Evolutionary conservation across 1,140 invertebrate species (phyloP).

Genomic region (Schmidtea mediterranea): DNA sequence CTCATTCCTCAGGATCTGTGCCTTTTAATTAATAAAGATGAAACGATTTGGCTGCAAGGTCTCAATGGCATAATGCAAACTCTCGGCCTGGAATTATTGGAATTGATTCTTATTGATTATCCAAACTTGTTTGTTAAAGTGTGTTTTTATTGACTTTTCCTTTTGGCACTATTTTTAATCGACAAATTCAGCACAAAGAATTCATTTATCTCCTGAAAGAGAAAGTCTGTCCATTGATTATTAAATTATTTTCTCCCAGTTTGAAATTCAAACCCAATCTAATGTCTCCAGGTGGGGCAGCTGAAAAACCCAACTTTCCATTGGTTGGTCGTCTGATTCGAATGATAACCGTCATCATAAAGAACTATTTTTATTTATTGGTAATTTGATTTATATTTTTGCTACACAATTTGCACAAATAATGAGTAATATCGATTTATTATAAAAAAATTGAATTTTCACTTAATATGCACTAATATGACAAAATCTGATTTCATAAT

Average conservation of each 20-base stretch:
- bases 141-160: conserved; percentile 10
- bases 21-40: conserved; percentile 75
- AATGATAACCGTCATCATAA: conserved; percentile 66
- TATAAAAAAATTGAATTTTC: too few relatives aligned
- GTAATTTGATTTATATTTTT: conserved; percentile 32
- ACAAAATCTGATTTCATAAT: too few relatives aligned
- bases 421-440: too few relatives aligned
- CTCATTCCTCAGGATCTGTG: conserved; percentile 48
- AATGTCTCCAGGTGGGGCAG: conserved; percentile 37
- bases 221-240: conserved; percentile 77
- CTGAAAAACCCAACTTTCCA: conserved; percentile 77
- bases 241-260: conserved; percentile 79
- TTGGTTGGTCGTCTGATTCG: conserved; percentile 73
- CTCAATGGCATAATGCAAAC: conserved; percentile 88
- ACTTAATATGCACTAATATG: too few relatives aligned
- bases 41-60: conserved; percentile 68
- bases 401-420: conserved; percentile 8
- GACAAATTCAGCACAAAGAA: conserved; percentile 45
- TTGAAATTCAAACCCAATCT: conserved; percentile 20
- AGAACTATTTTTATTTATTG: conserved; percentile 66
- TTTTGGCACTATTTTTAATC: too few relatives aligned
- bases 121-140: conserved; percentile 70
- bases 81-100: conserved; percentile 73
- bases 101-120: conserved; percentile 67
- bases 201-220: conserved; percentile 82